Percentiles rank a stretch among this genome's conserved stretches.
These are phyloP conservation scores for Halictus ligatus DNA, from an alignment of 2,888 invertebrate species.

Conservation along the genomic window DNA sequence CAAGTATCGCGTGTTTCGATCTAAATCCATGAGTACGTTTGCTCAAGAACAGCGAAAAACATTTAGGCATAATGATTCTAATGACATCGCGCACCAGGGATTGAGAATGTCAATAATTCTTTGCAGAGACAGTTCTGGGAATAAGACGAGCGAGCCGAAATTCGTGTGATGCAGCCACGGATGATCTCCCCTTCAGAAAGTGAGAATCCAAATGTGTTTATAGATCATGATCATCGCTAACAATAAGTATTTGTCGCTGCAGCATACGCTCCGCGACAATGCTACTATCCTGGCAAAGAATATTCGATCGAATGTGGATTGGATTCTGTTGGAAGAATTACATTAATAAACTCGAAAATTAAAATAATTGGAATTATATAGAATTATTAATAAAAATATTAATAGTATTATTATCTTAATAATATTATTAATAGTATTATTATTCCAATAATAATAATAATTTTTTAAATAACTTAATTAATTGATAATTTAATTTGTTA, in stretches of 20 bases:
- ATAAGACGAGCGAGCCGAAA: slow-evolving; percentile 23
- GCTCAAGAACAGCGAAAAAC: neutral
- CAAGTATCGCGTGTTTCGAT: neutral
- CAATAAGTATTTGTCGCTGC: neutral
- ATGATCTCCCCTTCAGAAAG: slow-evolving; percentile 86
- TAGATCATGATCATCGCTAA: neutral
- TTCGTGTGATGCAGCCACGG: neutral
- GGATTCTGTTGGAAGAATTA: no score
- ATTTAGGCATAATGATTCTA: neutral
- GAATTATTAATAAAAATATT: no score
- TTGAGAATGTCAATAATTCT: slow-evolving; percentile 1
- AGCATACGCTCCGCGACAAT: no score
- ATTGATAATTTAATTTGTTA: no score
- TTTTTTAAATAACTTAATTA: no score
- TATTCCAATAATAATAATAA: no score
- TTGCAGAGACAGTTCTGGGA: slow-evolving; percentile 63
- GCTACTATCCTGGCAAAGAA: no score
- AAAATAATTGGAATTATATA: no score
- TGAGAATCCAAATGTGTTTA: slow-evolving; percentile 75
- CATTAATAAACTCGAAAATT: no score
- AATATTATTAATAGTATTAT: no score
- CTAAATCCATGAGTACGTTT: neutral
- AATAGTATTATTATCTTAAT: no score
- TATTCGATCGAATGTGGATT: no score
- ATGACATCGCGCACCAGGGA: neutral